Conservation (phyloP, 2,888 invertebrate species). For the Morinoia aosen region DNA sequence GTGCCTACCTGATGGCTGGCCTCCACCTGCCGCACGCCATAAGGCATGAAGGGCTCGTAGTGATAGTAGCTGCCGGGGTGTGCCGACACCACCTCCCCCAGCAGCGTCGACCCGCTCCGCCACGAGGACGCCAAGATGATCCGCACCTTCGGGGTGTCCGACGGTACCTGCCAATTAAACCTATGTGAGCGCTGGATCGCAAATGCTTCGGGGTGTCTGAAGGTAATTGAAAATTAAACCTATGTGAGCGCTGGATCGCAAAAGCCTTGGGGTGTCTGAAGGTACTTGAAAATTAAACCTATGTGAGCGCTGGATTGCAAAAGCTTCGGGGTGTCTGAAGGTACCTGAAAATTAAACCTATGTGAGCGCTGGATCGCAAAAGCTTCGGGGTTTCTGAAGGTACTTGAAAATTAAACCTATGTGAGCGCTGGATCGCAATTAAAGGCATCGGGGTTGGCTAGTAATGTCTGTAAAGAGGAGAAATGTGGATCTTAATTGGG, state of each 20-base stretch:
- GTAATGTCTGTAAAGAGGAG: too few species aligned
- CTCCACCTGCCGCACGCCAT: conserved; percentile 60
- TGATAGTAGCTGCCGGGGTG: conserved; percentile 66
- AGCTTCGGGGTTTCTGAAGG: too few species aligned
- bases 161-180: conserved; percentile 54
- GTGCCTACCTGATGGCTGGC: conserved; percentile 31
- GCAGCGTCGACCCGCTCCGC: conserved; percentile 66
- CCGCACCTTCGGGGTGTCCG: conserved; percentile 56
- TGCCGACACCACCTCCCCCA: conserved; percentile 63
- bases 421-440: too few species aligned
- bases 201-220: too few species aligned
- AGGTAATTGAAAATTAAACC: background rate
- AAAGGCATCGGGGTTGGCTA: too few species aligned
- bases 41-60: conserved; percentile 66
- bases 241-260: background rate
- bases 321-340: too few species aligned
- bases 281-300: too few species aligned
- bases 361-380: too few species aligned
- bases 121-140: conserved; percentile 66
- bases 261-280: background rate
- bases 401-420: too few species aligned
- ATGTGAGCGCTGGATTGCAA: too few species aligned
- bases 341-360: too few species aligned
- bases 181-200: background rate
- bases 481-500: too few species aligned